Conservation (phyloP, 2,797 vertebrate species). For the Pteropus rufus region DNA sequence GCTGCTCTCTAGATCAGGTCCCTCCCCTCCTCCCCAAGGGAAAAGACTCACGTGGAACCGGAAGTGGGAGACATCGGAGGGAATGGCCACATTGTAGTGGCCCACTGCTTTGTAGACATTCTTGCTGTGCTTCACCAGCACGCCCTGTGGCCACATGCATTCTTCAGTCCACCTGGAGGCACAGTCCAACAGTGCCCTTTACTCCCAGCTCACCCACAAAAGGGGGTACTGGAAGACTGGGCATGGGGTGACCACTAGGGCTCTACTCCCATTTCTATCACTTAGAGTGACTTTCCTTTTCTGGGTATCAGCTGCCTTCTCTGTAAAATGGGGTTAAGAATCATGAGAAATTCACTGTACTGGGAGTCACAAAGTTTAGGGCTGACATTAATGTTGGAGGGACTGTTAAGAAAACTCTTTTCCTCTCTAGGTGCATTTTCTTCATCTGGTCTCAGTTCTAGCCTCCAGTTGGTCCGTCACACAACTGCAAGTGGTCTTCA, state of each 20-base stretch:
- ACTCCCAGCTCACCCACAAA: neutral
- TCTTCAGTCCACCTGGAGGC: constrained; percentile 95
- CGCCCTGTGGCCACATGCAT: constrained; percentile 99
- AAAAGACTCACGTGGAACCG: constrained; percentile 93
- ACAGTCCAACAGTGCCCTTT: neutral
- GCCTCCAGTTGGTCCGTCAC: neutral
- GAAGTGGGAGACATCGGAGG: constrained; percentile 98
- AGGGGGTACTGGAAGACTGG: neutral
- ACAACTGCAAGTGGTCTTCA: neutral
- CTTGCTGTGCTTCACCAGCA: constrained; percentile 98
- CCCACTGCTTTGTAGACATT: constrained; percentile 99
- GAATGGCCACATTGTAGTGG: constrained; percentile 97
- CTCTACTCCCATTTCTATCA: neutral
- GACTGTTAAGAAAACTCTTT: neutral
- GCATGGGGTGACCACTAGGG: neutral
- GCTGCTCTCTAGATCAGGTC: neutral
- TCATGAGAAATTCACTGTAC: neutral
- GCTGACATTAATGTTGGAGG: neutral
- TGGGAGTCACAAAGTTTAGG: neutral
- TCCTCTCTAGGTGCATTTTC: neutral
- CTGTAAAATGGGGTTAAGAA: constrained; percentile 28
- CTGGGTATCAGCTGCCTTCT: neutral
- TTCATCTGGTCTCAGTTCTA: neutral
- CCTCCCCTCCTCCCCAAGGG: neutral
- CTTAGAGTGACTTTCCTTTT: neutral